These are phyloP conservation scores for Danio jaintianensis DNA, from an alignment of 2,797 vertebrate species.

Conservation along the genomic window DNA sequence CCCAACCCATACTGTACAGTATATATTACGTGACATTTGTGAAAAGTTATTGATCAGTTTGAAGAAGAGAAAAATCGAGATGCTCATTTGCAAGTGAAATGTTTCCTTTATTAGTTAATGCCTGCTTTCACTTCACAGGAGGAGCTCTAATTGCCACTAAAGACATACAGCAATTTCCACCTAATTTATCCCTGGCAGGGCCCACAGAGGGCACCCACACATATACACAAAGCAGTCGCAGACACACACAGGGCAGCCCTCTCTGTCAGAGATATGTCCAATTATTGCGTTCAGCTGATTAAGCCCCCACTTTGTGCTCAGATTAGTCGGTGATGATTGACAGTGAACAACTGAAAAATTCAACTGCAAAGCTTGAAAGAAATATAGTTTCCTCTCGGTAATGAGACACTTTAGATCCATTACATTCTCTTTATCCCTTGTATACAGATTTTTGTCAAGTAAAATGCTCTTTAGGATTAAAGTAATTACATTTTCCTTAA, in stretches of 20 bases:
- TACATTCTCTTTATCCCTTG: background rate
- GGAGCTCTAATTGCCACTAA: slow-evolving; percentile 70
- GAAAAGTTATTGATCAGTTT: slow-evolving; percentile 45
- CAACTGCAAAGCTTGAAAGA: background rate
- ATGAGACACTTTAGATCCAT: slow-evolving; percentile 46
- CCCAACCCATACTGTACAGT: slow-evolving; percentile 47
- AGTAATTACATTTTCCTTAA: background rate
- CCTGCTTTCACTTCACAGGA: slow-evolving; percentile 67
- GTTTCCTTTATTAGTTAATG: slow-evolving; percentile 71
- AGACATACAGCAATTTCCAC: slow-evolving; percentile 72
- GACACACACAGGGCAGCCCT: slow-evolving; percentile 40
- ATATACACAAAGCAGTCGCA: slow-evolving; percentile 34
- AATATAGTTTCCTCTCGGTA: slow-evolving; percentile 32
- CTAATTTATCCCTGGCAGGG: slow-evolving; percentile 68
- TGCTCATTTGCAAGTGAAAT: slow-evolving; percentile 72
- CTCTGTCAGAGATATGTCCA: slow-evolving; percentile 53
- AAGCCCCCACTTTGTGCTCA: slow-evolving; percentile 52
- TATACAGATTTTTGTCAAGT: background rate
- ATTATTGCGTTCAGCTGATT: slow-evolving; percentile 59
- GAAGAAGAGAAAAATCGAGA: slow-evolving; percentile 28
- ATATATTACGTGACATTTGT: background rate
- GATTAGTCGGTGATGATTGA: slow-evolving; percentile 59
- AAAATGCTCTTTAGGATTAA: background rate
- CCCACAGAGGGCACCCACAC: slow-evolving; percentile 39
- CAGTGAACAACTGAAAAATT: slow-evolving; percentile 43